Conservation (phyloP, 2,888 invertebrate genomes). For the Drosophila meridionalis region DNA sequence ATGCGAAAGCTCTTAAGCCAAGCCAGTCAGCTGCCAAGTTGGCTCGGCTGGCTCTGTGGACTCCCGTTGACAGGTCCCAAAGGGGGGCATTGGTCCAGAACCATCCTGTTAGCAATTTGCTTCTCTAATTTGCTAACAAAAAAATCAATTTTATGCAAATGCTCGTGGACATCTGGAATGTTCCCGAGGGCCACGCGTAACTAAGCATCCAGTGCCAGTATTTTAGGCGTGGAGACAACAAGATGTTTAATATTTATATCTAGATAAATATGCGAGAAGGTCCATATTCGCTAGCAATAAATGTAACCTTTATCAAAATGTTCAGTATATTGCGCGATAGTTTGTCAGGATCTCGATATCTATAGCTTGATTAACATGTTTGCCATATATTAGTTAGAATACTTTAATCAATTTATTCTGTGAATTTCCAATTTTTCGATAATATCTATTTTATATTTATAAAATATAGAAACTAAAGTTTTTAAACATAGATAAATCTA, state of each 20-base stretch:
- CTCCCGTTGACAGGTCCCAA: constrained; percentile 2
- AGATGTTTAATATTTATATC: constrained; percentile 5
- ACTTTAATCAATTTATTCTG: too few relatives aligned
- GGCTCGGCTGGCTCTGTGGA: not conserved
- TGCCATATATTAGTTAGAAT: too few relatives aligned
- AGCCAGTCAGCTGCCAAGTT: constrained; percentile 36
- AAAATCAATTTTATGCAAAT: constrained; percentile 55
- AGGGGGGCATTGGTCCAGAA: not conserved
- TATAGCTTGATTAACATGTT: too few relatives aligned
- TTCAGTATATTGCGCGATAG: not conserved
- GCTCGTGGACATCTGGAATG: constrained; percentile 34
- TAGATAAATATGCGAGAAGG: not conserved
- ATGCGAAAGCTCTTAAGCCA: constrained; percentile 18
- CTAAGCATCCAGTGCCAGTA: constrained; percentile 1
- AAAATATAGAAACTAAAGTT: too few relatives aligned
- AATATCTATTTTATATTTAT: too few relatives aligned
- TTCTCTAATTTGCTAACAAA: constrained; percentile 29
- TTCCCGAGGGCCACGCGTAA: not conserved
- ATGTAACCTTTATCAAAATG: not conserved
- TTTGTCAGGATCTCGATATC: not conserved
- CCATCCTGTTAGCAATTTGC: constrained; percentile 23
- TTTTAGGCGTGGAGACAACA: not conserved
- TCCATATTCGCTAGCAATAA: not conserved
- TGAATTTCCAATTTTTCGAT: too few relatives aligned
- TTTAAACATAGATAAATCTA: too few relatives aligned